Evolutionary conservation across 2,888 invertebrate species (phyloP), one percentile per base, ranked within the genome.

Genomic region (Dyspetes luteomarginatus): DNA sequence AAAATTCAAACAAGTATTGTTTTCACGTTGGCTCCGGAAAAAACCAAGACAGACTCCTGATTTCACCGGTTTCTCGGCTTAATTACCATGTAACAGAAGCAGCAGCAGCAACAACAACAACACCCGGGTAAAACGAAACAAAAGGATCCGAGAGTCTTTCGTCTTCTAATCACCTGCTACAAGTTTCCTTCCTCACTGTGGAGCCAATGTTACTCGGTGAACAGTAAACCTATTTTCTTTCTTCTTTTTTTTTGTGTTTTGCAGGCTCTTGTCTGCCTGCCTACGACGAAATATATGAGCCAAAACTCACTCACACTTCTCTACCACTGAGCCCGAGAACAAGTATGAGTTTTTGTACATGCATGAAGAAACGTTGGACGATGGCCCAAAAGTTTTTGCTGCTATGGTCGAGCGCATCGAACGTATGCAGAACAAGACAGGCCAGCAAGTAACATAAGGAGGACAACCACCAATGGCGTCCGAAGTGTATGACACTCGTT

Each of bases 1-100:
- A 82, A 86, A 84, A 86, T 84, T 74, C 74, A 74, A 86, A 80
- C 64, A 69, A 82, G 79, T 72, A 84, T 82, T 79, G 74, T 83
- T 78, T 62, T 41, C 52, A 17, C 67, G 26, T 52, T 77, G 67
- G 71, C 78, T 69, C 41, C 19, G 41, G 41, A 15, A 41, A 22
- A 56, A 12, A 4, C 64, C 41, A 26, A 36, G 15, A 68, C 71
- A 60, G 41, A 71, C 12, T 55, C 50, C 67, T 73, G 77, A 84
- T 84, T 85, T 83, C 84, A 78, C 60, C 62, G 56, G 78, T 72
- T 83, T 81, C 81, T 78, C 76, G 76, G 72, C 79, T 84, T 78
- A 84, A 86, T 86, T 84, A 84, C 77, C 56, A 50, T 67, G 17
- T 45, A 52, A 55, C 65, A 75, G 58, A 58, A 69, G 75, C 52